Conservation (phyloP, 2,888 invertebrate genomes). For the Eupithecia abbreviata region DNA sequence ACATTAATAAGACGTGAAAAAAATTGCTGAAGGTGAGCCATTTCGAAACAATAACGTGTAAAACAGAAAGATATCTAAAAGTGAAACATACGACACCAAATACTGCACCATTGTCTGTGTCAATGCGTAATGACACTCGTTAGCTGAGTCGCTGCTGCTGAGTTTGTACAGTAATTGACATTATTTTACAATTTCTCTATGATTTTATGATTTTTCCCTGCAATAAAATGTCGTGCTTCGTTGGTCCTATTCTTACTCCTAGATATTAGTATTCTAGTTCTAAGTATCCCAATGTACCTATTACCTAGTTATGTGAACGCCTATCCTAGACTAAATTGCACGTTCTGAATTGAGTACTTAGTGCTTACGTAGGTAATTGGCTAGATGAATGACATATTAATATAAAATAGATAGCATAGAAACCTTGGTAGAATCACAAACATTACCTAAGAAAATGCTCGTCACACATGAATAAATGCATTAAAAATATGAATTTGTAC, state of each 20-base stretch:
- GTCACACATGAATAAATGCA: not conserved
- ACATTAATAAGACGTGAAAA: not conserved
- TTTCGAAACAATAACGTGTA: not conserved
- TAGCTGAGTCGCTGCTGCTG: conserved; percentile 50
- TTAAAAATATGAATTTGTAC: not conserved
- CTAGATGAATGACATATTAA: not conserved
- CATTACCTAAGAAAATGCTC: not conserved
- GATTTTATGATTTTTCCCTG: conserved; percentile 57
- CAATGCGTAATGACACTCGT: conserved; percentile 75
- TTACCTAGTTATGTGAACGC: not conserved
- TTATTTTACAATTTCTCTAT: conserved; percentile 81
- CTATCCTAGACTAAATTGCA: conserved; percentile 2
- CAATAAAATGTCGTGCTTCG: conserved; percentile 76
- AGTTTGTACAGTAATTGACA: conserved; percentile 79
- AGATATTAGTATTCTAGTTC: conserved; percentile 22
- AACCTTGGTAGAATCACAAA: not conserved
- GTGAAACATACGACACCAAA: conserved; percentile 4
- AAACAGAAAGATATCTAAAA: not conserved
- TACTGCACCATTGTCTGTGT: conserved; percentile 37
- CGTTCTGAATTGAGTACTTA: conserved; percentile 4
- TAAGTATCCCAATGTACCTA: not conserved
- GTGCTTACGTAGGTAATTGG: not conserved
- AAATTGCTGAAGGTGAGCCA: not conserved
- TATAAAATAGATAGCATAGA: not conserved
- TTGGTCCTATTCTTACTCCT: conserved; percentile 49